Evolutionary conservation across 2,797 vertebrate genomes (phyloP), one percentile per base, ranked within the genome.

Genomic region (Pseudomugil tenellus): DNA sequence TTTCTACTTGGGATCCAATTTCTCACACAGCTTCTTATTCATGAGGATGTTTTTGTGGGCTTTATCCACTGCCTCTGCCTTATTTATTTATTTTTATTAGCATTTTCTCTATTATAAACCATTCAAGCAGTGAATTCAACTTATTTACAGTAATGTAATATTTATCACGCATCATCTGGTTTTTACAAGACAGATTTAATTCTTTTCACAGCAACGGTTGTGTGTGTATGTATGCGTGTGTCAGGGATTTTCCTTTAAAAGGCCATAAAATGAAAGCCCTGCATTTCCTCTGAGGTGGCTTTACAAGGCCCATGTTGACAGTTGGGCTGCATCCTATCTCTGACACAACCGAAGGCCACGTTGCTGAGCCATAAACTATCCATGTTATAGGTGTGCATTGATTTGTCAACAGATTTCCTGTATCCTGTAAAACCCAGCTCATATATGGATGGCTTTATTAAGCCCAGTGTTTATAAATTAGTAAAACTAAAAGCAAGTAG

Each of bases 331-430:
- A 69, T 83, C 73, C 71, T 81, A 80, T 87, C 81, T 71, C 63
- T 66, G 77, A 80, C 77, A 64, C 67, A 70, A 76, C 83, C 71
- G 14, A 29, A 73, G 82, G 78, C 81, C 59, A 71, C 67, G 80
- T 60, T 71, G 75, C 83, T 67, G 41, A 28, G 73, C 75, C 69
- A 63, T 90, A 91, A 90, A 90, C 73, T 65, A 79, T 31, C 72
- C 58, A 69, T 67, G 76, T 90, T 91, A 86, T 87, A 25, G 79
- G 70, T 70, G 68, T 68, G 65, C 85, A 92, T 89, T 88, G 89
- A 92, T 90, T 85, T 75, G 83, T 80, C 72, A 89, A 77, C 85
- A 89, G 81, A 91, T 91, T 88, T 87, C 77, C 76, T 80, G 71
- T 79, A 80, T 86, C 81, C 67, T 88, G 80, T 91, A 81, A 90